Conservation (phyloP, 1,140 invertebrate genomes). For the Wiebesia pumilae region DNA sequence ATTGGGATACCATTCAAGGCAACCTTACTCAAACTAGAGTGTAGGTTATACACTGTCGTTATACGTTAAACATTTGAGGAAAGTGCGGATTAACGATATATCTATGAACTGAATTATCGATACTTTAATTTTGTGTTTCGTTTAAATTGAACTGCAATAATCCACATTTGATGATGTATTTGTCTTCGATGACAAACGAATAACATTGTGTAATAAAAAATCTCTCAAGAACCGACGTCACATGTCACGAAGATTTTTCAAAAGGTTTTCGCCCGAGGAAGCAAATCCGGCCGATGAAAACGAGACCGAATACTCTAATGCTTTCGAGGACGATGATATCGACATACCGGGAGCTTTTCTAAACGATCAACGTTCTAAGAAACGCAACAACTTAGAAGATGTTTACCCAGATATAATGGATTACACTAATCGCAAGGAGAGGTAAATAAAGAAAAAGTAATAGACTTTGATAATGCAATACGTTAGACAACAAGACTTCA, state of each 20-base stretch:
- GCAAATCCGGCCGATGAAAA: constrained; percentile 26
- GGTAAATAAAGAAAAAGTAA: not conserved
- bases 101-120: too few relatives aligned
- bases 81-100: too few relatives aligned
- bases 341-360: constrained; percentile 12
- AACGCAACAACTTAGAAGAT: constrained; percentile 24
- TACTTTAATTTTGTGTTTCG: too few relatives aligned
- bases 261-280: not conserved
- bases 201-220: not conserved
- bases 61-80: too few relatives aligned
- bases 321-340: not conserved
- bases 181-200: not conserved
- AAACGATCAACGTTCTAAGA: not conserved
- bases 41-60: too few relatives aligned
- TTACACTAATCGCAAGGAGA: not conserved
- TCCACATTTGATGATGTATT: not conserved
- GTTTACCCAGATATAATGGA: not conserved
- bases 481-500: too few relatives aligned
- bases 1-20: too few relatives aligned
- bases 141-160: not conserved
- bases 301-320: constrained; percentile 27
- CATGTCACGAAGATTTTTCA: not conserved
- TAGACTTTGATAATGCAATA: not conserved
- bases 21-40: too few relatives aligned
- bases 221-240: not conserved